phyloP scores from a whole-genome alignment of 2,888 invertebrate genomes.

The Chydorus sphaericus region DNA sequence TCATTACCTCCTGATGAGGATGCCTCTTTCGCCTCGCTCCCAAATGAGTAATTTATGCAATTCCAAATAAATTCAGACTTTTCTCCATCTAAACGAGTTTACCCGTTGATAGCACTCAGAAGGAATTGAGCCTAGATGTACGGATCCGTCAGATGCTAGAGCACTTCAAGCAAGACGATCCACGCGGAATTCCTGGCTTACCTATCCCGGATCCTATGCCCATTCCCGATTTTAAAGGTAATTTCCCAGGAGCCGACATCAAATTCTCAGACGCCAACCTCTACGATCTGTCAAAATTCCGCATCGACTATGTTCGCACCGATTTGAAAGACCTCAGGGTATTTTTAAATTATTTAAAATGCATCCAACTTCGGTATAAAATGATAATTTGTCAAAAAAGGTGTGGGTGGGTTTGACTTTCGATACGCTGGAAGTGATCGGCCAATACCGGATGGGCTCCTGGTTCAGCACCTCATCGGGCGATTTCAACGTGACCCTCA shows the following conservation, averaged over 20 bases:
- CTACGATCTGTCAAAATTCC: slow-evolving; percentile 62
- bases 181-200: slow-evolving; percentile 62
- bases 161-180: slow-evolving; percentile 66
- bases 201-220: slow-evolving; percentile 65
- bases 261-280: slow-evolving; percentile 54
- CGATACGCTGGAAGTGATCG: slow-evolving; percentile 51
- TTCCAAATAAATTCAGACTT: no score
- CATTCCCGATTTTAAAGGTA: slow-evolving; percentile 58
- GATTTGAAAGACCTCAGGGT: slow-evolving; percentile 64
- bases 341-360: neutral
- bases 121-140: neutral
- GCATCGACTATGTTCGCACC: slow-evolving; percentile 50
- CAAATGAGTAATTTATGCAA: no score
- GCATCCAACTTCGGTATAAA: neutral
- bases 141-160: slow-evolving; percentile 46
- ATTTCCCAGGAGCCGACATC: slow-evolving; percentile 51
- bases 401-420: slow-evolving; percentile 55
- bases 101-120: neutral
- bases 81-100: no score
- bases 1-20: neutral
- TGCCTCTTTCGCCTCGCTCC: no score
- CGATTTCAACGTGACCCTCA: slow-evolving; percentile 59
- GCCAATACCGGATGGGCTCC: slow-evolving; percentile 56
- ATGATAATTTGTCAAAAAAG: slow-evolving; percentile 31
- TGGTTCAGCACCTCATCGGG: slow-evolving; percentile 56